phyloP scores from a whole-genome alignment of 35 echinoderm and acorn worm species.

The Apostichopus parvimensis region DNA sequence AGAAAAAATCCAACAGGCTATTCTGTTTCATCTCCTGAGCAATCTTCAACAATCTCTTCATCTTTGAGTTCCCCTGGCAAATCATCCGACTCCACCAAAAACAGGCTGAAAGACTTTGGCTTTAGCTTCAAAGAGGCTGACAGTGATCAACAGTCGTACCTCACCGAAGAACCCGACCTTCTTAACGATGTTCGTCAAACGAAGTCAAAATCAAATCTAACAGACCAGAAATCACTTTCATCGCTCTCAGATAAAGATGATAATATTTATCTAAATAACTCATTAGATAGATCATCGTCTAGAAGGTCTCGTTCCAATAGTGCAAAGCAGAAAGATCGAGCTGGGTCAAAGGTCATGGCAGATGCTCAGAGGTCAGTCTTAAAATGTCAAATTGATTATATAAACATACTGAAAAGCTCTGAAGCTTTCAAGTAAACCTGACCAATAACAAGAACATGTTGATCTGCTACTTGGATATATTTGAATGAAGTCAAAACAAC shows the following conservation, averaged over 20 bases:
- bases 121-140: conserved; percentile 33
- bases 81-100: background rate
- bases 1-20: background rate
- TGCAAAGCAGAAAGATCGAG: conserved; percentile 3
- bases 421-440: too few species aligned
- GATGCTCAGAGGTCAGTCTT: background rate
- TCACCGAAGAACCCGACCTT: conserved; percentile 33
- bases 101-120: conserved; percentile 59
- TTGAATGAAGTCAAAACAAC: too few species aligned
- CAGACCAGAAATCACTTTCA: background rate
- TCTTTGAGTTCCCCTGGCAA: background rate
- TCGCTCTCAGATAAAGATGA: background rate
- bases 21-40: background rate
- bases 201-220: background rate
- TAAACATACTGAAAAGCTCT: too few species aligned
- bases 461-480: too few species aligned
- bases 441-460: too few species aligned
- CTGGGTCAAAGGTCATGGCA: background rate
- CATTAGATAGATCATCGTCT: background rate
- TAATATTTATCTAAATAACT: background rate
- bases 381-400: background rate
- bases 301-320: conserved; percentile 5
- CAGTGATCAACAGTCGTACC: background rate
- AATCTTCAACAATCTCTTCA: conserved; percentile 10
- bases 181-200: conserved; percentile 11